Evolutionary conservation across 37 sponge, comb jelly and placozoan species (phyloP), one percentile per base, ranked within the genome.

Genomic region (Ianthella basta): DNA sequence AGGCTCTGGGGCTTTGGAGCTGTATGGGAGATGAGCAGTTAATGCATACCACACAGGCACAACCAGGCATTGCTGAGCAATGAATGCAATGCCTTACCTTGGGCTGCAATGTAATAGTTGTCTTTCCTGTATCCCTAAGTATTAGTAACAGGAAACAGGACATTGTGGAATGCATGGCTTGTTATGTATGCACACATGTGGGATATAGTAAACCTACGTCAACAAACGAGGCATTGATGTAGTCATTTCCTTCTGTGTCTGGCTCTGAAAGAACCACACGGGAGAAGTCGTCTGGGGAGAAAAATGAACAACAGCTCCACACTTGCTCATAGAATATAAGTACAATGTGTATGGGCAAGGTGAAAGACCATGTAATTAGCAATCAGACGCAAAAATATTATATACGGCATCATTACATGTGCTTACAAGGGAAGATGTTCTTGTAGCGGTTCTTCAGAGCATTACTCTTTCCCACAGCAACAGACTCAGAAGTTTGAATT

Each of bases 221-320:
- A 75, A 75, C n/a, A 44, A 36, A 75, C 1, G 78, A 75, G 25
- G 78, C 78, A 75, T 75, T 75, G 54, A 75, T 75, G 54, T 75
- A 75, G 78, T 75, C 78, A 38, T 36, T 75, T 21, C 78, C 78
- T 0, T 75, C 25, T 19, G n/a, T 4, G 21, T 36, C n/a, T 14
- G 20, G 15, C 44, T 19, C 54, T 5, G 78, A 39, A 24, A 75
- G 78, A 21, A 40, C 44, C 54, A 75, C 78, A 15, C 78, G 0
- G 44, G 78, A 75, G 78, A 13, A 10, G 8, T 75, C 53, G 10
- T 75, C 78, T 75, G 30, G 23, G 14, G 25, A n/a, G 23, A 23
- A 35, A 4, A 70, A 44, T 10, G 50, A 44, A 44, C 50, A 10
- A 44, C 50, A 44, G 50, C 50, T 44, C 6, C 8, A 44, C 3